phyloP scores from a whole-genome alignment of 2,888 invertebrate genomes.

The Teleogryllus oceanicus region DNA sequence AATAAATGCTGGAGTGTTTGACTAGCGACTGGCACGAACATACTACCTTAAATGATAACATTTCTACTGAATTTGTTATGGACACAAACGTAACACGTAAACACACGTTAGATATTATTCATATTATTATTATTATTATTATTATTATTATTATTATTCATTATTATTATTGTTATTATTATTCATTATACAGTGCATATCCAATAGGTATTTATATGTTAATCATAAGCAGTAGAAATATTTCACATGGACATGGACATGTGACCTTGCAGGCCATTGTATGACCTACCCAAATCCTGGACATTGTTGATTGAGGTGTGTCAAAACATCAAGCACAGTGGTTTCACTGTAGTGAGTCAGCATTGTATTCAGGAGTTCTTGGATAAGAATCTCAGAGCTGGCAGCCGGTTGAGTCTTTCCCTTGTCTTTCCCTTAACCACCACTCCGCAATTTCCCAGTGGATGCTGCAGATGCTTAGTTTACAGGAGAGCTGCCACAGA shows the following conservation, averaged over 20 bases:
- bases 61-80: no score
- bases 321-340: slow-evolving; percentile 18
- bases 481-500: background rate
- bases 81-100: no score
- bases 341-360: slow-evolving; percentile 18
- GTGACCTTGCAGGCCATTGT: slow-evolving; percentile 7
- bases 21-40: no score
- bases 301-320: slow-evolving; percentile 18
- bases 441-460: background rate
- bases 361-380: slow-evolving; percentile 1
- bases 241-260: background rate
- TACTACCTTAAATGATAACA: no score
- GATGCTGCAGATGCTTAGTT: slow-evolving; percentile 5
- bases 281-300: slow-evolving; percentile 18
- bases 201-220: no score
- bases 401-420: slow-evolving; percentile 1
- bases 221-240: no score
- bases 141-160: no score
- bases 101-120: no score
- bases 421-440: background rate
- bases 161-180: no score
- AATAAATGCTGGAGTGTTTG: no score
- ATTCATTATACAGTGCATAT: no score
- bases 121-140: no score
- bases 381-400: background rate